These are phyloP conservation scores for Drosophila suzukii DNA, from an alignment of 1,140 invertebrate species.

Conservation along the genomic window DNA sequence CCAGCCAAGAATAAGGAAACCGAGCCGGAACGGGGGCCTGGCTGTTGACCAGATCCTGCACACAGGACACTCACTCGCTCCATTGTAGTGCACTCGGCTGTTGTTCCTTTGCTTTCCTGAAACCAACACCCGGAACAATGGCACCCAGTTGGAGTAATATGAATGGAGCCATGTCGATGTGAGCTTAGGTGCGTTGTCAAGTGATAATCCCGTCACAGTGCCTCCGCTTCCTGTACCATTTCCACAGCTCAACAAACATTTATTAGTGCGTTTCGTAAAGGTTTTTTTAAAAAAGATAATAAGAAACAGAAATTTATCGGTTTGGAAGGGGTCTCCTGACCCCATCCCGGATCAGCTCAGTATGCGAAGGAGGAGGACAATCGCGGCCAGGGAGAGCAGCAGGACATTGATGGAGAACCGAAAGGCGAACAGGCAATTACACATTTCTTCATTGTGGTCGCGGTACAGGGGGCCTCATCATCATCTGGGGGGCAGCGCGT, in stretches of 20 bases:
- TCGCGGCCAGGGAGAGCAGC: neutral
- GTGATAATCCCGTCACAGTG: conserved; percentile 27
- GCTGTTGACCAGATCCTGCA: conserved; percentile 16
- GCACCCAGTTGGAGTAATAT: conserved; percentile 19
- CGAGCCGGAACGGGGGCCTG: conserved; percentile 34
- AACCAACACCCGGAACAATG: conserved; percentile 43
- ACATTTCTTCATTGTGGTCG: conserved; percentile 14
- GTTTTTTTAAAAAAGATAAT: conserved; percentile 2
- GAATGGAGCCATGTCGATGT: conserved; percentile 5
- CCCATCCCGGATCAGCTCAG: conserved; percentile 11
- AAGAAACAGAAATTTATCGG: neutral
- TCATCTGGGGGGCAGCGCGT: too few relatives aligned
- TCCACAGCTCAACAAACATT: conserved; percentile 36
- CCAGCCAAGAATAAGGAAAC: conserved; percentile 47
- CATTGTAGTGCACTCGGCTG: conserved; percentile 42
- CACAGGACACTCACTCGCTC: conserved; percentile 5
- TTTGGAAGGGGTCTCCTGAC: neutral
- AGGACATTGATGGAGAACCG: neutral
- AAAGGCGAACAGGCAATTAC: conserved; percentile 7
- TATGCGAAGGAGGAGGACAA: conserved; percentile 10
- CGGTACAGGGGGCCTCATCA: neutral
- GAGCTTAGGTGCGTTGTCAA: conserved; percentile 25
- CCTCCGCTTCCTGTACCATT: conserved; percentile 8
- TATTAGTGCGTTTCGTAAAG: conserved; percentile 11
- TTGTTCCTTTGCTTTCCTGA: conserved; percentile 41